phyloP scores from a whole-genome alignment of 2,888 invertebrate species.

The Zhengitettix transpicula region DNA sequence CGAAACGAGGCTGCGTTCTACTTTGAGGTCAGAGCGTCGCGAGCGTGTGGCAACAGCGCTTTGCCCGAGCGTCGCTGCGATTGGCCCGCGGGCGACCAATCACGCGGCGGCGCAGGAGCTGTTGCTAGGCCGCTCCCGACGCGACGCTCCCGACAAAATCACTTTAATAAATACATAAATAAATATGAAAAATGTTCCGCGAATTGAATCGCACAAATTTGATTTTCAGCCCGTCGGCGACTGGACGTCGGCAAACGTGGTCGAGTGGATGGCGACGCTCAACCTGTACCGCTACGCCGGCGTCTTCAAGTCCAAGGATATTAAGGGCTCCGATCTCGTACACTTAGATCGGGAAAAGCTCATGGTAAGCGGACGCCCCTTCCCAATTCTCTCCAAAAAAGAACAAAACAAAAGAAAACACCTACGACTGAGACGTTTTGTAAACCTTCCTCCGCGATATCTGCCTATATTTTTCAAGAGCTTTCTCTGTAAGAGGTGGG shows the following conservation, averaged over 20 bases:
- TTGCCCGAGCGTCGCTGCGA: conserved; percentile 4
- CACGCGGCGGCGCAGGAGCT: not conserved
- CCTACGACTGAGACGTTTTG: too few relatives aligned
- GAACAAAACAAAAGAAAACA: too few relatives aligned
- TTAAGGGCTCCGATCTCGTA: conserved; percentile 48
- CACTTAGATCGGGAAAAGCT: conserved; percentile 48
- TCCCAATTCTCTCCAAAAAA: not conserved
- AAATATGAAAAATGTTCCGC: too few relatives aligned
- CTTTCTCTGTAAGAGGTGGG: too few relatives aligned
- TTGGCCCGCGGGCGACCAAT: not conserved
- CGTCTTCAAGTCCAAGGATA: conserved; percentile 50
- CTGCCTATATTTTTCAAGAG: too few relatives aligned
- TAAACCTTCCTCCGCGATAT: too few relatives aligned
- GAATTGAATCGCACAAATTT: not conserved
- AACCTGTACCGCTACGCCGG: conserved; percentile 55
- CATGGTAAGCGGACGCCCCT: conserved; percentile 32
- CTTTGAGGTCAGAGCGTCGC: conserved; percentile 12
- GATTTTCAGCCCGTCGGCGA: conserved; percentile 43
- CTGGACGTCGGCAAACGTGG: conserved; percentile 51
- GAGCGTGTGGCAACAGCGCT: conserved; percentile 9
- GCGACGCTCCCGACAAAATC: not conserved
- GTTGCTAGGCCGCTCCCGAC: conserved; percentile 9
- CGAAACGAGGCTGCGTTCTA: conserved; percentile 9
- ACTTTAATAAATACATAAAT: not conserved
- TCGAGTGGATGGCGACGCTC: conserved; percentile 59